These are phyloP conservation scores for Xenentodon cancila DNA, from an alignment of 2,797 vertebrate genomes.

Conservation along the genomic window DNA sequence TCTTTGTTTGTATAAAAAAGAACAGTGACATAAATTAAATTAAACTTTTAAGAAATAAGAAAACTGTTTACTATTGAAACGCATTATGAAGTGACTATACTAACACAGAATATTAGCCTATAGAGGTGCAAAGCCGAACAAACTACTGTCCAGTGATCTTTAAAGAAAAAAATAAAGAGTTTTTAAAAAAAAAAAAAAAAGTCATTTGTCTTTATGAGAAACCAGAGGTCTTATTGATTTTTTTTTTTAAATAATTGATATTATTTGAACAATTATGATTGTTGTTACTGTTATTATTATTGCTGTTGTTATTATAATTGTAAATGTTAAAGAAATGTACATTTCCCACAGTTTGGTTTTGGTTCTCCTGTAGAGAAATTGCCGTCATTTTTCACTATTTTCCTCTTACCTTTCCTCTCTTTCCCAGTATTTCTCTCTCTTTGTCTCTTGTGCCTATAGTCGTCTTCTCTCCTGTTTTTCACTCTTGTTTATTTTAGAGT, in stretches of 20 bases:
- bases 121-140: slow-evolving; percentile 82
- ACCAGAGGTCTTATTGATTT: slow-evolving; percentile 83
- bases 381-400: slow-evolving; percentile 72
- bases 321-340: slow-evolving; percentile 87
- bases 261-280: slow-evolving; percentile 84
- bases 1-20: slow-evolving; percentile 87
- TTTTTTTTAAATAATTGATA: slow-evolving; percentile 75
- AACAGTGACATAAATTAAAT: slow-evolving; percentile 81
- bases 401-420: slow-evolving; percentile 58
- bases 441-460: slow-evolving; percentile 73
- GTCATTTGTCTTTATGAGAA: slow-evolving; percentile 83
- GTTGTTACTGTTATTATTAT: slow-evolving; percentile 86
- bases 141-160: slow-evolving; percentile 87
- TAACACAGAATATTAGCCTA: slow-evolving; percentile 87
- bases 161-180: slow-evolving; percentile 75
- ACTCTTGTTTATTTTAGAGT: slow-evolving; percentile 82
- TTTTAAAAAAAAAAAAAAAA: slow-evolving; percentile 75
- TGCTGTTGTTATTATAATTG: slow-evolving; percentile 84
- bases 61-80: slow-evolving; percentile 82
- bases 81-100: slow-evolving; percentile 85
- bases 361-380: slow-evolving; percentile 80
- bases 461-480: slow-evolving; percentile 76
- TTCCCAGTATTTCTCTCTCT: slow-evolving; percentile 66
- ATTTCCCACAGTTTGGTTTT: slow-evolving; percentile 79
- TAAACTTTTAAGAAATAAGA: slow-evolving; percentile 80